A percentile compares a stretch with the other conserved stretches of the same genome.
phyloP scores from a whole-genome alignment of 2,888 invertebrate genomes.

The Cephus runcator region DNA sequence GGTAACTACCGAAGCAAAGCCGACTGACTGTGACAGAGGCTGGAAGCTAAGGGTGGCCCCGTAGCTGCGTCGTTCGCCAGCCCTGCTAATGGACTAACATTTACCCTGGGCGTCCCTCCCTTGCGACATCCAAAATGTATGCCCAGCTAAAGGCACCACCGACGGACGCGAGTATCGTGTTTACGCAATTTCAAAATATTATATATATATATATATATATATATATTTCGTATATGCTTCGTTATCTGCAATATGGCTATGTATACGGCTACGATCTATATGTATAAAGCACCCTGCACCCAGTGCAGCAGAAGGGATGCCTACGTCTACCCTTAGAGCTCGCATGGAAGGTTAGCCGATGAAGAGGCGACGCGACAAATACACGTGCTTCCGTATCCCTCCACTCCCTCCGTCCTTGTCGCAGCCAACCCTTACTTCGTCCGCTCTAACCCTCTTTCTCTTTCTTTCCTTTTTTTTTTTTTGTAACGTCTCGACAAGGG shows the following conservation, averaged over 20 bases:
- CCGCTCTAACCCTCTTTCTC: background rate
- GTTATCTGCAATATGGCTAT: background rate
- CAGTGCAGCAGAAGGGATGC: background rate
- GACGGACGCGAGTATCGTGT: background rate
- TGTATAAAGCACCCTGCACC: background rate
- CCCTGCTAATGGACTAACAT: conserved; percentile 19
- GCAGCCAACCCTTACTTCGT: background rate
- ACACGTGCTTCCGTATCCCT: background rate
- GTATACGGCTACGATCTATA: background rate
- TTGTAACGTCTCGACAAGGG: background rate
- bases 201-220: background rate
- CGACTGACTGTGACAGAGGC: background rate
- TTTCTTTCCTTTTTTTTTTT: background rate
- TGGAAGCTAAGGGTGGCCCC: background rate
- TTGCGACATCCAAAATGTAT: conserved; percentile 12
- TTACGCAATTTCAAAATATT: background rate
- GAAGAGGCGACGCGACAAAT: background rate
- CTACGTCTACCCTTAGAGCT: background rate
- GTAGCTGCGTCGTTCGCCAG: background rate
- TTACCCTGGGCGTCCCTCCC: conserved; percentile 1
- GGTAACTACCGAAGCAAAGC: background rate
- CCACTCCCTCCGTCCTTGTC: background rate
- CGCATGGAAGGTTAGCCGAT: background rate
- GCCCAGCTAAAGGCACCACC: background rate
- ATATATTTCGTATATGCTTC: background rate